Percentiles rank a stretch among this genome's conserved stretches.
These are phyloP conservation scores for Cryptotis parvus DNA, from an alignment of 2,113 vertebrate genomes.

Conservation along the genomic window DNA sequence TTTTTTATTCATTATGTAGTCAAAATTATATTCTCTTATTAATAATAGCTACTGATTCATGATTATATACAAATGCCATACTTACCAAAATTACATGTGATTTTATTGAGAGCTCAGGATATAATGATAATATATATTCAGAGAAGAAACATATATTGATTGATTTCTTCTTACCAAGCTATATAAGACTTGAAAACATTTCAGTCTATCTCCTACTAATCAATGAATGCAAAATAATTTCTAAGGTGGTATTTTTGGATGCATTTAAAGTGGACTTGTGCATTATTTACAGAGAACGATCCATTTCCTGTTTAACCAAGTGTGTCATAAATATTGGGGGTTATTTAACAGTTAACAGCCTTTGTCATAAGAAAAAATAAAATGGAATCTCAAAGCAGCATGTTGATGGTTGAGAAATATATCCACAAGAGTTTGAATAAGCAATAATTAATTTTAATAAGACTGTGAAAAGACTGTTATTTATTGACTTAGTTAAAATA, in stretches of 20 bases:
- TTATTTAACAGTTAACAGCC: constrained; percentile 85
- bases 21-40: constrained; percentile 25
- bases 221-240: constrained; percentile 74
- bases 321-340: constrained; percentile 83
- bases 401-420: constrained; percentile 40
- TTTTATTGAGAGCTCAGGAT: neutral
- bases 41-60: neutral
- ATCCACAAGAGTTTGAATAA: constrained; percentile 69
- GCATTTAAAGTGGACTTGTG: constrained; percentile 75
- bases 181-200: constrained; percentile 49
- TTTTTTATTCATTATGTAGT: neutral
- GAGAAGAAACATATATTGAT: neutral
- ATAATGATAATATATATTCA: neutral
- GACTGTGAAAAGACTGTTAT: constrained; percentile 57
- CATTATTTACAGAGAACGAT: constrained; percentile 83
- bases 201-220: constrained; percentile 64
- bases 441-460: constrained; percentile 32
- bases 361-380: constrained; percentile 76
- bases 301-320: constrained; percentile 86
- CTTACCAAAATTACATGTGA: constrained; percentile 20
- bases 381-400: constrained; percentile 79
- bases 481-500: neutral
- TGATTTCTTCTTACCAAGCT: constrained; percentile 16
- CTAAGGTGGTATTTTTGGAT: constrained; percentile 75
- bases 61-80: neutral